Evolutionary conservation across 1,140 invertebrate genomes (phyloP).

Genomic region (Homalodisca vitripennis): DNA sequence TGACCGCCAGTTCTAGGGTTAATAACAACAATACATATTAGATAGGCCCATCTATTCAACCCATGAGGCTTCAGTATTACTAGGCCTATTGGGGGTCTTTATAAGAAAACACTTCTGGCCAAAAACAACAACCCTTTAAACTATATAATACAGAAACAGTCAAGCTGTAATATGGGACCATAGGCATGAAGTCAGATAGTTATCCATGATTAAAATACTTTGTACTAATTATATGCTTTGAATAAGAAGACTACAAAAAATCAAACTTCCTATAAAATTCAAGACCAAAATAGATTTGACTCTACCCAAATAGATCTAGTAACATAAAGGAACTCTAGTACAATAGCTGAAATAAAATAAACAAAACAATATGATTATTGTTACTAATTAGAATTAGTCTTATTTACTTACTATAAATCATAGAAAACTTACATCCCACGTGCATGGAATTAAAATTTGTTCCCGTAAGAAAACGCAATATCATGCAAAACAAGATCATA

Average conservation of each 20-base stretch:
- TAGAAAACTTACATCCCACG: background rate
- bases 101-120: no score
- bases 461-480: background rate
- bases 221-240: no score
- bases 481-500: background rate
- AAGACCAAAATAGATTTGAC: background rate
- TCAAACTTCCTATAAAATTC: background rate
- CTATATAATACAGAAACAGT: no score
- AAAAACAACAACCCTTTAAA: no score
- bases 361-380: background rate
- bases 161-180: no score
- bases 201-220: no score
- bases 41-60: no score
- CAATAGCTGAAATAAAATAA: background rate
- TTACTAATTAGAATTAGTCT: background rate
- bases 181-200: no score
- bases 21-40: no score
- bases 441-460: conserved; percentile 2
- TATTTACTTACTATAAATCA: background rate
- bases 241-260: background rate
- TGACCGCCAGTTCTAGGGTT: no score
- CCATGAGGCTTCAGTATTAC: no score
- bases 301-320: background rate
- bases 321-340: background rate
- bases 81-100: no score